Evolutionary conservation across 2,888 invertebrate genomes (phyloP).

Genomic region (Pasiphila rectangulata): DNA sequence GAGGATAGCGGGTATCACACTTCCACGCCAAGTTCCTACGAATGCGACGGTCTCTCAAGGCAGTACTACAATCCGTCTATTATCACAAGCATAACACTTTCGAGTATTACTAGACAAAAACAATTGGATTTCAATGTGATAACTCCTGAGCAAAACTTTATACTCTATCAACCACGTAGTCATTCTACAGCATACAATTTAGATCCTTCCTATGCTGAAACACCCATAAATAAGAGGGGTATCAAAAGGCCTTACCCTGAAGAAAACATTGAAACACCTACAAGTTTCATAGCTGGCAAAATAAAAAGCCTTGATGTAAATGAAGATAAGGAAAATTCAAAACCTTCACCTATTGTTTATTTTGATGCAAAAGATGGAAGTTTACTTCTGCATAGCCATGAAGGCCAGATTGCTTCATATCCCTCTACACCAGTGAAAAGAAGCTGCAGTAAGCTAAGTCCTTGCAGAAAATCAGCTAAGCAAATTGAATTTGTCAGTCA

Average conservation of each 20-base stretch:
- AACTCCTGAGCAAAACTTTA: constrained; percentile 45
- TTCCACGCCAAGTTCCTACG: constrained; percentile 64
- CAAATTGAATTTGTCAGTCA: constrained; percentile 64
- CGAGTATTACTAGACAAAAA: constrained; percentile 46
- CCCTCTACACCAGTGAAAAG: constrained; percentile 70
- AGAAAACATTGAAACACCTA: constrained; percentile 57
- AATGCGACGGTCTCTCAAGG: constrained; percentile 55
- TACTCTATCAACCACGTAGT: constrained; percentile 36
- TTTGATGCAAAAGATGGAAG: constrained; percentile 34
- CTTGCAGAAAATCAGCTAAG: constrained; percentile 57
- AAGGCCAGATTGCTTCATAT: constrained; percentile 48
- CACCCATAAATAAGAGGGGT: constrained; percentile 55
- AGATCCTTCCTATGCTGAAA: constrained; percentile 36
- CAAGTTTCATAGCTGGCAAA: constrained; percentile 65
- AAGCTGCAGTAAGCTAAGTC: constrained; percentile 59
- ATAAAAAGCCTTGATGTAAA: constrained; percentile 63
- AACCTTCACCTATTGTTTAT: constrained; percentile 33
- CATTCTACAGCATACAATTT: constrained; percentile 32
- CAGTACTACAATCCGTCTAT: constrained; percentile 51
- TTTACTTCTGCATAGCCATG: constrained; percentile 34
- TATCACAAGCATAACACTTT: constrained; percentile 38
- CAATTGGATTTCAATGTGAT: constrained; percentile 43
- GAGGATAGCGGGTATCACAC: constrained; percentile 76
- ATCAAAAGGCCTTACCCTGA: constrained; percentile 55
- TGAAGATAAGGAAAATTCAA: constrained; percentile 51